A percentile compares a stretch with the other conserved stretches of the same genome.
Evolutionary conservation across 2,113 vertebrate species (phyloP).

Genomic region (Laticauda colubrina): DNA sequence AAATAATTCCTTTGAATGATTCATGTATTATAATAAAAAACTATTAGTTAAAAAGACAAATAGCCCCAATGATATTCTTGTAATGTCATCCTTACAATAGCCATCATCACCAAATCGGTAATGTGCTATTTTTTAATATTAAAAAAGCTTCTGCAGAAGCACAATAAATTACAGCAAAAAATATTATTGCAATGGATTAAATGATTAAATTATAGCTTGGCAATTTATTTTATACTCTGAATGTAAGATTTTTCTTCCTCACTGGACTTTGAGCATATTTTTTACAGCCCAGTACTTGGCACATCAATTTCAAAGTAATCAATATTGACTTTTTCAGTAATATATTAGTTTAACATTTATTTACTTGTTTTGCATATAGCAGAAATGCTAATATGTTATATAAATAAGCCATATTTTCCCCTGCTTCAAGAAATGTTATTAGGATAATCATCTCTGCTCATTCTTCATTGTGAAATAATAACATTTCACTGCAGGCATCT

Average conservation of each 20-base stretch:
- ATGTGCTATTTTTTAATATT: conserved; percentile 9
- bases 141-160: conserved; percentile 13
- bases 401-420: conserved; percentile 27
- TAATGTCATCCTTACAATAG: conserved; percentile 31
- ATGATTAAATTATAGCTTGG: conserved; percentile 31
- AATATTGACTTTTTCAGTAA: conserved; percentile 46
- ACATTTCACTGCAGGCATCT: not conserved
- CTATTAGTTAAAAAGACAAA: conserved; percentile 43
- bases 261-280: conserved; percentile 42
- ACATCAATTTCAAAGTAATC: conserved; percentile 40
- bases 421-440: conserved; percentile 33
- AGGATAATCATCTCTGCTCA: conserved; percentile 34
- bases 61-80: conserved; percentile 17
- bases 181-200: conserved; percentile 42
- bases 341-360: conserved; percentile 43
- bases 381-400: conserved; percentile 33
- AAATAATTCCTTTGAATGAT: conserved; percentile 32
- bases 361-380: conserved; percentile 34
- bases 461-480: conserved; percentile 14
- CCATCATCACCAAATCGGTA: conserved; percentile 19
- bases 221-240: conserved; percentile 41
- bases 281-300: conserved; percentile 38
- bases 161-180: conserved; percentile 40
- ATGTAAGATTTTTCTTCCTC: conserved; percentile 39
- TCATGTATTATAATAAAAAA: conserved; percentile 40